These are phyloP conservation scores for Ganaspis sp. DNA, from an alignment of 1,140 invertebrate genomes.

Conservation along the genomic window DNA sequence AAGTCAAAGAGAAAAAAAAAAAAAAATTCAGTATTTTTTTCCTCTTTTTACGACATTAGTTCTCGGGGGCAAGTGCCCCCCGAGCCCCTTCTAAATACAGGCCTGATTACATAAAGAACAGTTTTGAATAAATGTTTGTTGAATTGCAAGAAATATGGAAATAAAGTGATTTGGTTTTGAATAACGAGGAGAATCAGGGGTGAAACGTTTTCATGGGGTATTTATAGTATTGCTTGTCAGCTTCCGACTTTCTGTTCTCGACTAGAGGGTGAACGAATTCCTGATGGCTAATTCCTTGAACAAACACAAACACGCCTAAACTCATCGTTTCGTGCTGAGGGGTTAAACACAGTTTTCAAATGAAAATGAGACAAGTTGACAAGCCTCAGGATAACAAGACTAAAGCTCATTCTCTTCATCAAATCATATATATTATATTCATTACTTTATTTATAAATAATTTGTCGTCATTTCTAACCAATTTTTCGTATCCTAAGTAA, in stretches of 20 bases:
- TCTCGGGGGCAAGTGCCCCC: too few relatives aligned
- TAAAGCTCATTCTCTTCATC: neutral
- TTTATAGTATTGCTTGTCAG: neutral
- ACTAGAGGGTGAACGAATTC: constrained; percentile 14
- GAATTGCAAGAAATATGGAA: neutral
- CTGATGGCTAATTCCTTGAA: constrained; percentile 9
- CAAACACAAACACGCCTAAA: constrained; percentile 2
- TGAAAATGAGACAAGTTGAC: constrained; percentile 12
- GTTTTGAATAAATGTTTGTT: neutral
- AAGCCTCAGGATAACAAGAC: neutral
- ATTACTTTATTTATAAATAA: neutral
- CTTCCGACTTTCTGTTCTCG: neutral
- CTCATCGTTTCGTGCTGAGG: neutral
- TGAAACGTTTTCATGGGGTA: neutral
- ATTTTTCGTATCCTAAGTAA: too few relatives aligned
- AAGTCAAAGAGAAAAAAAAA: too few relatives aligned
- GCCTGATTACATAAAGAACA: too few relatives aligned
- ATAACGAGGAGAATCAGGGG: neutral
- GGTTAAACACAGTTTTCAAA: constrained; percentile 22
- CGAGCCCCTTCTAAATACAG: too few relatives aligned
- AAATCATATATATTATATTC: neutral
- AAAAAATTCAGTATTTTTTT: too few relatives aligned
- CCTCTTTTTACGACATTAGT: too few relatives aligned
- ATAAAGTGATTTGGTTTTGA: neutral
- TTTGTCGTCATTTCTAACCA: too few relatives aligned